Percentiles rank a stretch among this genome's conserved stretches.
phyloP scores from a whole-genome alignment of 2,113 vertebrate genomes.

The Pseudopipra pipra region DNA sequence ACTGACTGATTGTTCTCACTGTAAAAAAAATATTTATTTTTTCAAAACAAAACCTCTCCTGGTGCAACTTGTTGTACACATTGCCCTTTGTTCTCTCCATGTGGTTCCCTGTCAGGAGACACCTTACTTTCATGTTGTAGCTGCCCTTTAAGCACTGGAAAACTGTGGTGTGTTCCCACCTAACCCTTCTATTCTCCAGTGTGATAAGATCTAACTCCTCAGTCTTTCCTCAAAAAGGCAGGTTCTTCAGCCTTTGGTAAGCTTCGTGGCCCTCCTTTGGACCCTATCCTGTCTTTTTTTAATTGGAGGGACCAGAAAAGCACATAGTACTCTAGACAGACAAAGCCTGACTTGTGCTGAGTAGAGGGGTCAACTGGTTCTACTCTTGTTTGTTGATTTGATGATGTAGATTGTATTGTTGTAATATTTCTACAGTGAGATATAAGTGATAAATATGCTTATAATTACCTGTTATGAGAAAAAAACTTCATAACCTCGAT shows the following conservation, averaged over 20 bases:
- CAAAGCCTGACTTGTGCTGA: background rate
- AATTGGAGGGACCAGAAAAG: background rate
- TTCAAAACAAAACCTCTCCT: background rate
- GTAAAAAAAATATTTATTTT: background rate
- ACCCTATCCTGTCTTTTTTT: background rate
- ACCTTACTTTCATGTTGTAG: background rate
- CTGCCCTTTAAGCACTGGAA: background rate
- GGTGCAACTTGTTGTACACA: background rate
- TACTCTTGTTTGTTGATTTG: background rate
- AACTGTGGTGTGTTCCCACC: background rate
- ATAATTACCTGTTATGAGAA: background rate
- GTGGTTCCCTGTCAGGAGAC: background rate
- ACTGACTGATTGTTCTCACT: background rate
- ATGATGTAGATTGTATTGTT: background rate
- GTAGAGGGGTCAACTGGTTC: fast-evolving
- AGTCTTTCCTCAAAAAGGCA: background rate
- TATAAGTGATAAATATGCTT: background rate
- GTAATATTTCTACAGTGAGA: background rate
- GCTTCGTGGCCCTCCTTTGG: background rate
- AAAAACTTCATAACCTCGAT: background rate
- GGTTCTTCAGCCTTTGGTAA: background rate
- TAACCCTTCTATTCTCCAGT: background rate
- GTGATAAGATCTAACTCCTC: background rate
- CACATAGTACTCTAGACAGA: background rate
- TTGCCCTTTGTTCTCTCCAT: background rate